These are phyloP conservation scores for Coremacera marginata DNA, from an alignment of 2,888 invertebrate species.

Conservation along the genomic window DNA sequence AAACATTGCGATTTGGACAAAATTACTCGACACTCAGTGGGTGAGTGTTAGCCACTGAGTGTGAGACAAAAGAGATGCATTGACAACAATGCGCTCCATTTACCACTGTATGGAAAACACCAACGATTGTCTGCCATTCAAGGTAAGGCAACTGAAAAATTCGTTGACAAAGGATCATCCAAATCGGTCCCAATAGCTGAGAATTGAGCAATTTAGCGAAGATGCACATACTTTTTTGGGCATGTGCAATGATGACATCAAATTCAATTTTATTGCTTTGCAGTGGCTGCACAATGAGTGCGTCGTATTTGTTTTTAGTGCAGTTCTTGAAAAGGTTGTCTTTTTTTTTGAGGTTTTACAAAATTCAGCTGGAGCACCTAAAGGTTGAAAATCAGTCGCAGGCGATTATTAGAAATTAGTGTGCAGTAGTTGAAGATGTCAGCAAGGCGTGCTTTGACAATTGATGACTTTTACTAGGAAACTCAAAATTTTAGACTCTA, in stretches of 20 bases:
- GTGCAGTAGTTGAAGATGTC: neutral
- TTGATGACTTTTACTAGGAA: no score
- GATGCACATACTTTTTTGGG: neutral
- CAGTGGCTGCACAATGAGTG: neutral
- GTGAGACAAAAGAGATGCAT: neutral
- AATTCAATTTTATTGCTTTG: slow-evolving; percentile 7
- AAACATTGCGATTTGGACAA: slow-evolving; percentile 11
- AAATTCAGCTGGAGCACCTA: neutral
- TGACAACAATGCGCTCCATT: slow-evolving; percentile 15
- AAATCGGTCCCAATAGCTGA: neutral
- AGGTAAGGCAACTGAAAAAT: slow-evolving; percentile 19
- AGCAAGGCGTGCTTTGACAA: neutral
- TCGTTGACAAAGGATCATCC: neutral
- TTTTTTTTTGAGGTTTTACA: neutral
- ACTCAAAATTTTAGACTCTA: no score
- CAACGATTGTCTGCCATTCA: slow-evolving; percentile 27
- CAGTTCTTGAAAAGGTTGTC: neutral
- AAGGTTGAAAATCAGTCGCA: neutral
- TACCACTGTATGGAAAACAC: slow-evolving; percentile 37
- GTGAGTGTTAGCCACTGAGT: neutral
- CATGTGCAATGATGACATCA: slow-evolving; percentile 26
- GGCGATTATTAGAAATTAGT: neutral
- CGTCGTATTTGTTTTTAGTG: neutral
- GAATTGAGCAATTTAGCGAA: slow-evolving; percentile 28
- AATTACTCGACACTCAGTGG: slow-evolving; percentile 36